These are phyloP conservation scores for Pao palembangensis DNA, from an alignment of 2,113 vertebrate species.

Conservation along the genomic window DNA sequence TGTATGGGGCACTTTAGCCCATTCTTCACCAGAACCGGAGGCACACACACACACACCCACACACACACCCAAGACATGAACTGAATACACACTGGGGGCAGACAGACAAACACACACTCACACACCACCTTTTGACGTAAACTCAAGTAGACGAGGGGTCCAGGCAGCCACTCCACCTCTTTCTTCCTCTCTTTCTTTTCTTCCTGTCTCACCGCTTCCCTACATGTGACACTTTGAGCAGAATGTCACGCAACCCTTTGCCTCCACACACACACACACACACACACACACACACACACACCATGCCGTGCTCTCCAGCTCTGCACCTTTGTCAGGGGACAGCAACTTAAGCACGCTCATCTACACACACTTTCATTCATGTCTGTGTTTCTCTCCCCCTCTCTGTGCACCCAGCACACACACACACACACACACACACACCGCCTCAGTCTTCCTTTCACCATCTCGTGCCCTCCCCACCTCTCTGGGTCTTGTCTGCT, in stretches of 20 bases:
- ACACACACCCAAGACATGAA: conserved; percentile 15
- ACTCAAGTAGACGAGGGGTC: conserved; percentile 59
- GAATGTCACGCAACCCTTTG: conserved; percentile 66
- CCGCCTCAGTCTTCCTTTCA: conserved; percentile 24
- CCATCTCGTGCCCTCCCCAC: conserved; percentile 46
- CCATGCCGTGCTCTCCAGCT: conserved; percentile 53
- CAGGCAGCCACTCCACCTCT: conserved; percentile 33
- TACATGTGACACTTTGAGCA: conserved; percentile 57
- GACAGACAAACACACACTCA: conserved; percentile 21
- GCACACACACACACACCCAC: conserved; percentile 24
- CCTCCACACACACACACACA: conserved; percentile 16
- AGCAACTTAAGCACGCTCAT: conserved; percentile 55
- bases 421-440: conserved; percentile 32
- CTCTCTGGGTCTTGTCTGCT: conserved; percentile 48
- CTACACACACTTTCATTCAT: conserved; percentile 51
- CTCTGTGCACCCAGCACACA: neutral
- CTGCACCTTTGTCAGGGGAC: conserved; percentile 58
- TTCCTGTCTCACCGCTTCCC: conserved; percentile 43
- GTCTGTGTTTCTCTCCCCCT: conserved; percentile 12
- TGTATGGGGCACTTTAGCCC: conserved; percentile 66
- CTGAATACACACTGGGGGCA: conserved; percentile 33
- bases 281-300: conserved; percentile 14
- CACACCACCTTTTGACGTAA: conserved; percentile 57
- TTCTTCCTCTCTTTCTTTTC: conserved; percentile 23
- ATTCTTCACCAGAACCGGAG: conserved; percentile 47